Conservation (phyloP, 2,113 vertebrate genomes). For the Sialia sialis region DNA sequence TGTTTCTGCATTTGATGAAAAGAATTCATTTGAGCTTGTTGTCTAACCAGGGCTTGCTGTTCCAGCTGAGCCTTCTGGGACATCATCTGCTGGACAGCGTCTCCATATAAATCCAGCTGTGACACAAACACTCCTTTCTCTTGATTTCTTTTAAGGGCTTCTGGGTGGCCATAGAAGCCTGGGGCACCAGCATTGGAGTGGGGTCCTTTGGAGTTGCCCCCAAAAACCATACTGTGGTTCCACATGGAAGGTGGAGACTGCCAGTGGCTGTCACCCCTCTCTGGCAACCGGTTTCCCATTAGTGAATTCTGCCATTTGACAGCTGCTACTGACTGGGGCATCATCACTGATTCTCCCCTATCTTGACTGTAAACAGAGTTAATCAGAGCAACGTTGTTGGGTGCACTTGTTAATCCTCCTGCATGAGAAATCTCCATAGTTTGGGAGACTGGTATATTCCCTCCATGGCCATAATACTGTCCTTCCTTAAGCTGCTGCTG, state of each 20-base stretch:
- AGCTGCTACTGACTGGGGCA: slow-evolving; percentile 85
- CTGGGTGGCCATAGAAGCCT: slow-evolving; percentile 74
- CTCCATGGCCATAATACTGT: slow-evolving; percentile 77
- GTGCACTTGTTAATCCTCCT: slow-evolving; percentile 66
- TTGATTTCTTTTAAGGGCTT: slow-evolving; percentile 74
- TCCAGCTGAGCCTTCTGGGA: slow-evolving; percentile 77
- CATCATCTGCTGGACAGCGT: slow-evolving; percentile 78
- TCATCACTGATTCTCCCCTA: slow-evolving; percentile 82
- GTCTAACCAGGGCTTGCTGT: slow-evolving; percentile 72
- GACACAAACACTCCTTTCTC: slow-evolving; percentile 79
- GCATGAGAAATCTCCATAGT: slow-evolving; percentile 74
- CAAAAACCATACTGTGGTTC: slow-evolving; percentile 81
- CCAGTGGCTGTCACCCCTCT: slow-evolving; percentile 82
- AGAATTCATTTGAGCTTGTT: slow-evolving; percentile 75
- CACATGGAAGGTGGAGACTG: slow-evolving; percentile 81
- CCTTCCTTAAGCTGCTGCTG: slow-evolving; percentile 81
- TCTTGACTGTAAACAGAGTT: slow-evolving; percentile 89
- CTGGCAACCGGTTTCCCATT: slow-evolving; percentile 82
- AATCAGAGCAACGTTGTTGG: slow-evolving; percentile 81
- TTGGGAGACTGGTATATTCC: slow-evolving; percentile 68
- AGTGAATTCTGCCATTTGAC: slow-evolving; percentile 77
- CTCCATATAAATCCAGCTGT: slow-evolving; percentile 79
- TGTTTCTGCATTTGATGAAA: slow-evolving; percentile 82
- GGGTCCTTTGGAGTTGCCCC: slow-evolving; percentile 72
- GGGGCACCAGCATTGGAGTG: slow-evolving; percentile 68